Percentiles rank a stretch among this genome's conserved stretches.
These are phyloP conservation scores for Nephrocerus scutellatus DNA, from an alignment of 2,888 invertebrate species.

Conservation along the genomic window DNA sequence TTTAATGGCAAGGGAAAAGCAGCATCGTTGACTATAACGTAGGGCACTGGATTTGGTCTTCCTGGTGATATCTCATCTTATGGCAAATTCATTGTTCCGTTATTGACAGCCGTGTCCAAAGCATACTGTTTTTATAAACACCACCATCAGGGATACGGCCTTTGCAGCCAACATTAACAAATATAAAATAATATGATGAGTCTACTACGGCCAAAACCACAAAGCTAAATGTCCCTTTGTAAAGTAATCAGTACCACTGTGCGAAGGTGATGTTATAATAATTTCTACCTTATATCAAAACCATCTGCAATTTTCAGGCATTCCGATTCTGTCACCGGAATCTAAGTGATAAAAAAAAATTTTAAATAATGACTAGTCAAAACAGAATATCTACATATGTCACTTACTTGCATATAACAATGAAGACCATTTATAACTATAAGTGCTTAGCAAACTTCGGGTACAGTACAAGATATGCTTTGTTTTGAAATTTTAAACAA, in stretches of 20 bases:
- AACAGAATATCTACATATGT: neutral
- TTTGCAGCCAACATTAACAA: slow-evolving; percentile 10
- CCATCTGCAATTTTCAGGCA: neutral
- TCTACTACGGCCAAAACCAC: slow-evolving; percentile 3
- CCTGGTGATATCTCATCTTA: neutral
- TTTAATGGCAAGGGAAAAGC: slow-evolving; percentile 1
- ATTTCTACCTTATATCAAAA: slow-evolving; percentile 5
- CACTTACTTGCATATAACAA: too few species aligned
- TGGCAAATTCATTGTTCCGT: slow-evolving; percentile 3
- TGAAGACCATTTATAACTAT: neutral
- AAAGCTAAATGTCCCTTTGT: slow-evolving; percentile 3
- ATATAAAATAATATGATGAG: slow-evolving; percentile 9
- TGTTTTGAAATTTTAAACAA: too few species aligned
- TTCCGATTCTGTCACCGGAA: slow-evolving; percentile 5
- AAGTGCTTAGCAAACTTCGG: neutral
- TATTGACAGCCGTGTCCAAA: neutral
- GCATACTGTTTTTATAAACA: slow-evolving; percentile 5
- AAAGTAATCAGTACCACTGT: slow-evolving; percentile 2
- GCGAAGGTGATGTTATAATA: slow-evolving; percentile 1
- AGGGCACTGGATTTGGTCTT: neutral
- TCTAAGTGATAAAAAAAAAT: slow-evolving; percentile 2
- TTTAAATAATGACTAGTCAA: too few species aligned
- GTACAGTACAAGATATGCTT: neutral
- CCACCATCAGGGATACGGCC: slow-evolving; percentile 10
- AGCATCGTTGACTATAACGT: slow-evolving; percentile 3